These are phyloP conservation scores for Muscicapa comitata DNA, from an alignment of 2,797 vertebrate genomes.

Conservation along the genomic window DNA sequence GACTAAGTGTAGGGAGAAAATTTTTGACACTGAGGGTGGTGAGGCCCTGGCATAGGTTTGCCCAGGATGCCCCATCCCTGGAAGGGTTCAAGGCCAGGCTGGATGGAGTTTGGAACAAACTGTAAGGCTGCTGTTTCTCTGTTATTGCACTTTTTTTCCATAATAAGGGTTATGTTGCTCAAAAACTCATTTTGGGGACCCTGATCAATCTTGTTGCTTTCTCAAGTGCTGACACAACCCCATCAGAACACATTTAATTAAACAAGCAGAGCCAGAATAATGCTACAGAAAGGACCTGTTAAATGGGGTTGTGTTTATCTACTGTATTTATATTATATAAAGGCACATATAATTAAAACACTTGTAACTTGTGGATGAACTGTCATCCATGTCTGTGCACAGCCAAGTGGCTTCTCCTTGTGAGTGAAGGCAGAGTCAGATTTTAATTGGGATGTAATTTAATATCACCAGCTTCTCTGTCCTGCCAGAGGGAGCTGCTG, in stretches of 20 bases:
- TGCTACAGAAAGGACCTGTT: neutral
- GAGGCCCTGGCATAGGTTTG: neutral
- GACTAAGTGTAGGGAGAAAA: neutral
- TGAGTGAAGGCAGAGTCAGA: neutral
- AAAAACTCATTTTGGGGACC: neutral
- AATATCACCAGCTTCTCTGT: neutral
- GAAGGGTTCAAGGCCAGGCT: neutral
- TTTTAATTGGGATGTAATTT: neutral
- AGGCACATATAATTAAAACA: neutral
- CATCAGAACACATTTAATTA: neutral
- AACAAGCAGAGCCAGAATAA: neutral
- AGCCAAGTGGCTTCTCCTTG: neutral
- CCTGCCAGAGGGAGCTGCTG: neutral
- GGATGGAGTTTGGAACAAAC: neutral
- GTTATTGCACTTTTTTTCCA: neutral
- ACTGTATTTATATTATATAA: neutral
- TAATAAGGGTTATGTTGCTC: neutral
- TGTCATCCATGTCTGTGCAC: rapidly evolving
- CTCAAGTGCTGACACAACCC: neutral
- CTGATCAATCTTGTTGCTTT: neutral
- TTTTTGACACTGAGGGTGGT: neutral
- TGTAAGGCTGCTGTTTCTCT: neutral
- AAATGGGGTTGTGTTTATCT: neutral
- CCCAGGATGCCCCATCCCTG: neutral
- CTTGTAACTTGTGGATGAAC: neutral